Conservation (phyloP, 2,888 invertebrate genomes). For the Prosapia bicincta region DNA sequence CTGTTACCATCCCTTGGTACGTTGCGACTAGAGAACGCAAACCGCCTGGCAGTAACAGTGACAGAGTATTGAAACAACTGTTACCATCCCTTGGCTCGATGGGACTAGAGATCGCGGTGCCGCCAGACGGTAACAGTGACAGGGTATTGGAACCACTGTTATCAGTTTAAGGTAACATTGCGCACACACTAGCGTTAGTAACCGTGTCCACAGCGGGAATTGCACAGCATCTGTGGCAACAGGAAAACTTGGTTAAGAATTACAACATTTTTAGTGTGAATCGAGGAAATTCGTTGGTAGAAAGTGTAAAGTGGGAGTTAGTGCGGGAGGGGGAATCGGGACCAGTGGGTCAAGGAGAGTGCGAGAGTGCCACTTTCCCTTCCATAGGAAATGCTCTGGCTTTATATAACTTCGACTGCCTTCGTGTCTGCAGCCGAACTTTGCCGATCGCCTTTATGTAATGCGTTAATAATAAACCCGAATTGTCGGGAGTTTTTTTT, state of each 20-base stretch:
- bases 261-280: background rate
- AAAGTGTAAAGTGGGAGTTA: constrained; percentile 4
- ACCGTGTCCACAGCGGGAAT: too few species aligned
- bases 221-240: background rate
- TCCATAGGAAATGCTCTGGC: constrained; percentile 30
- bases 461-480: background rate
- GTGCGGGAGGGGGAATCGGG: background rate
- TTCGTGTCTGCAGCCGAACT: background rate
- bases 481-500: too few species aligned
- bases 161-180: too few species aligned
- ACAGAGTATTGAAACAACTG: too few species aligned
- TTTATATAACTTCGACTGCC: constrained; percentile 21
- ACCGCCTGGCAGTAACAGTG: too few species aligned
- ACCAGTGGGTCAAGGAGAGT: constrained; percentile 46
- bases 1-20: too few species aligned
- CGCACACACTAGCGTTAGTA: too few species aligned
- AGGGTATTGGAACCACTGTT: too few species aligned
- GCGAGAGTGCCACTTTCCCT: constrained; percentile 38
- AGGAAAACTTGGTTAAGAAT: background rate
- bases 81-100: too few species aligned
- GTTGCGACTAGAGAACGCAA: too few species aligned
- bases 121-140: too few species aligned
- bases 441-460: background rate
- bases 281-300: constrained; percentile 10
- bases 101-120: too few species aligned